A percentile compares a stretch with the other conserved stretches of the same genome.
phyloP scores from a whole-genome alignment of 2,113 vertebrate genomes.

The Dromiciops gliroides region DNA sequence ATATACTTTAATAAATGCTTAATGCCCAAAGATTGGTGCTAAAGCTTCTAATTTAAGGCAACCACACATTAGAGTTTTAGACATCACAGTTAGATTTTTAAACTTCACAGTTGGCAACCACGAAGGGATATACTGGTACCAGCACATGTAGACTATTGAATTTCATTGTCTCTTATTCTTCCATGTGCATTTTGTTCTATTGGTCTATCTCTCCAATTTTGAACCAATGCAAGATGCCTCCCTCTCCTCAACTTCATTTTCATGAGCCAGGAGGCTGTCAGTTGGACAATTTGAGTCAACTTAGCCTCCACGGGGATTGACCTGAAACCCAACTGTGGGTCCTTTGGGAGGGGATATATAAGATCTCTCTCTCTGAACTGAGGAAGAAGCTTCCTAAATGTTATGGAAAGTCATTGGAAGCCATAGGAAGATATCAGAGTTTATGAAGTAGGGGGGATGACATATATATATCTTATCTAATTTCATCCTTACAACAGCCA shows the following conservation, averaged over 20 bases:
- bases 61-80: too few relatives aligned
- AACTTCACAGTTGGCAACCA: too few relatives aligned
- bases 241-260: not conserved
- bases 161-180: too few relatives aligned
- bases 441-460: not conserved
- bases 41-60: too few relatives aligned
- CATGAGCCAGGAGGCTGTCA: not conserved
- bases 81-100: too few relatives aligned
- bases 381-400: not conserved
- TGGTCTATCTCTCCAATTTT: too few relatives aligned
- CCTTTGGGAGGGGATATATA: not conserved
- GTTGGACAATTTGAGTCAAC: not conserved
- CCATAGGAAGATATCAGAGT: not conserved
- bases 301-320: not conserved
- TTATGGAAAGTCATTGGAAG: not conserved
- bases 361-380: not conserved
- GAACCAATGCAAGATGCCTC: too few relatives aligned
- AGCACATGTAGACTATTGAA: too few relatives aligned
- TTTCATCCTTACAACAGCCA: not conserved
- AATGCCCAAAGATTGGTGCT: too few relatives aligned
- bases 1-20: too few relatives aligned
- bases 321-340: not conserved
- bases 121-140: too few relatives aligned
- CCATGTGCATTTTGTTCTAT: too few relatives aligned
- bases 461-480: not conserved